These are phyloP conservation scores for Amphimedon queenslandica DNA, from an alignment of 37 sponge, comb jelly and placozoan species.

Conservation along the genomic window DNA sequence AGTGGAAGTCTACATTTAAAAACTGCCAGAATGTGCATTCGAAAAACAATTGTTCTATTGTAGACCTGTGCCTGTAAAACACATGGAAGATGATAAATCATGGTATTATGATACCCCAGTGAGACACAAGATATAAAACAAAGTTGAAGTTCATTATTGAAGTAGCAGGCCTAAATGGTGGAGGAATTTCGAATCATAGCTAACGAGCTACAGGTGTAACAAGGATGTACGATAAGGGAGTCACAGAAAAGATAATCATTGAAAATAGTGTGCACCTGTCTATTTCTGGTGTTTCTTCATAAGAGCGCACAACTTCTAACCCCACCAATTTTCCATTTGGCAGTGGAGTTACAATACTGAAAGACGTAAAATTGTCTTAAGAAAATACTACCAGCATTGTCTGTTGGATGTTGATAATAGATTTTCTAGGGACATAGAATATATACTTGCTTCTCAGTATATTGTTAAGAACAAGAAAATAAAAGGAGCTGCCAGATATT, in stretches of 20 bases:
- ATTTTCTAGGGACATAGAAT: no score
- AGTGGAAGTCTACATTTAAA: constrained; percentile 13
- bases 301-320: constrained; percentile 24
- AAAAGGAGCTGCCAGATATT: no score
- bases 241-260: constrained; percentile 24
- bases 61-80: no score
- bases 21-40: constrained; percentile 22
- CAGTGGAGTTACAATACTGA: no score
- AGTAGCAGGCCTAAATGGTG: constrained; percentile 4
- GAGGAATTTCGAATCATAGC: constrained; percentile 2
- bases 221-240: constrained; percentile 13
- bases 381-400: no score
- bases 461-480: no score
- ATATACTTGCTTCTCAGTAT: no score
- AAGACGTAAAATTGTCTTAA: no score
- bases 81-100: constrained; percentile 3
- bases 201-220: no score
- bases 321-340: no score
- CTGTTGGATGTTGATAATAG: no score
- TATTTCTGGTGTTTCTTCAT: background rate
- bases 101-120: constrained; percentile 27
- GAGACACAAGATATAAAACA: constrained; percentile 13
- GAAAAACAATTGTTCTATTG: constrained; percentile 1
- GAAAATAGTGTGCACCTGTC: constrained; percentile 3
- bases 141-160: constrained; percentile 16